Conservation (phyloP, 2,888 invertebrate species). For the Sinohyriopsis cumingii region DNA sequence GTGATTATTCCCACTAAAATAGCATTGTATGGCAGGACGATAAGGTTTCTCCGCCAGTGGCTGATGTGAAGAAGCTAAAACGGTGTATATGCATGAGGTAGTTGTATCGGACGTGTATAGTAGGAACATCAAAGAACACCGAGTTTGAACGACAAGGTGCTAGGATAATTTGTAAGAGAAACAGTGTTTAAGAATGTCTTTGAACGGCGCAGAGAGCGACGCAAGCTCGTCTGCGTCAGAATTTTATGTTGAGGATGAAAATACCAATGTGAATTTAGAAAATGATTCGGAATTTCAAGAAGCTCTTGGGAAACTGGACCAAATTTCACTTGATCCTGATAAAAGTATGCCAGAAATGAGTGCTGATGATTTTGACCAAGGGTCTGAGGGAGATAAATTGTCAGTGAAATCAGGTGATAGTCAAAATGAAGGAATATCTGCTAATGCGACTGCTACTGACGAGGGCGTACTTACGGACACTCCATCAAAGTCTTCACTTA, state of each 20-base stretch:
- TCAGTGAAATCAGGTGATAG: slow-evolving; percentile 19
- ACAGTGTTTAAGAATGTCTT: neutral
- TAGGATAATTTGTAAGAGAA: too few relatives aligned
- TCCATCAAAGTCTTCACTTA: slow-evolving; percentile 2
- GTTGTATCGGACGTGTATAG: too few relatives aligned
- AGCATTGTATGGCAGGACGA: too few relatives aligned
- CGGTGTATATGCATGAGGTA: too few relatives aligned
- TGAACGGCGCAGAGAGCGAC: slow-evolving; percentile 15
- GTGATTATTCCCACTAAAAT: too few relatives aligned
- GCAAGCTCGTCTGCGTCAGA: slow-evolving; percentile 30
- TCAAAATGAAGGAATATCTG: neutral
- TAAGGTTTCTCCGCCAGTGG: too few relatives aligned
- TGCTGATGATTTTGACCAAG: slow-evolving; percentile 19
- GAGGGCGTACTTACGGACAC: slow-evolving; percentile 10
- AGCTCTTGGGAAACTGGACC: slow-evolving; percentile 35
- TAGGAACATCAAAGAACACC: too few relatives aligned
- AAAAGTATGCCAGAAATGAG: slow-evolving; percentile 32
- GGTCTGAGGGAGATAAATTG: slow-evolving; percentile 30
- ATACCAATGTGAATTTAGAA: slow-evolving; percentile 17
- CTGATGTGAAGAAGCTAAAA: too few relatives aligned
- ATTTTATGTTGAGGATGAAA: slow-evolving; percentile 27
- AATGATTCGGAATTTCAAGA: slow-evolving; percentile 37
- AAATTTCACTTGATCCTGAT: slow-evolving; percentile 44
- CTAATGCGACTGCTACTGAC: slow-evolving; percentile 10
- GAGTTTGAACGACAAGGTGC: too few relatives aligned